Conservation (phyloP, 2,113 vertebrate genomes). For the Ifrita kowaldi region DNA sequence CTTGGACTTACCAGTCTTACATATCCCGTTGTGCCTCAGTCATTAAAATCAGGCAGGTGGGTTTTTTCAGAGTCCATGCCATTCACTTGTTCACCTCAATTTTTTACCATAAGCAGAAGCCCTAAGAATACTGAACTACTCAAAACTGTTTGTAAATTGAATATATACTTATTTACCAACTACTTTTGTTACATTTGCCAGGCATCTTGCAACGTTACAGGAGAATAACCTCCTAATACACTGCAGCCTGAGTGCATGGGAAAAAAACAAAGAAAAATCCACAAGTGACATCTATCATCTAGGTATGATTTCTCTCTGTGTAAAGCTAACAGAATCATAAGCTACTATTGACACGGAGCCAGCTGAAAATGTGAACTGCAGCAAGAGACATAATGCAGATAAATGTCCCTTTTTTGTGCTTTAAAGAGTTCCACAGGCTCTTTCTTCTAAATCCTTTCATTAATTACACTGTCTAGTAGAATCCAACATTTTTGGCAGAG, state of each 20-base stretch:
- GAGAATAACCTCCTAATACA: background rate
- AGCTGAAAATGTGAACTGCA: conserved; percentile 33
- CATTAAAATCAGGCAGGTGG: background rate
- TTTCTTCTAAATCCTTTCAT: conserved; percentile 34
- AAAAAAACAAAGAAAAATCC: background rate
- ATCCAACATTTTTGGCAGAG: background rate
- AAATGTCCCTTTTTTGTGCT: conserved; percentile 13
- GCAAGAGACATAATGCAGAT: conserved; percentile 13
- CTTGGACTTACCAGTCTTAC: background rate
- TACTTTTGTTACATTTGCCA: background rate
- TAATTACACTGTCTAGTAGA: conserved; percentile 40
- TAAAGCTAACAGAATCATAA: conserved; percentile 31
- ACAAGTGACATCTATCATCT: background rate
- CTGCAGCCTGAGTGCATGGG: background rate
- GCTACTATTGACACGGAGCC: conserved; percentile 1
- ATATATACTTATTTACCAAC: background rate
- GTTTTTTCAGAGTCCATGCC: background rate
- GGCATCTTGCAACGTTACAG: background rate
- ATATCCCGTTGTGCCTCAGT: background rate
- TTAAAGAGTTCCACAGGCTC: background rate
- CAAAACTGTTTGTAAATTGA: background rate
- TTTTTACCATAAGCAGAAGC: background rate
- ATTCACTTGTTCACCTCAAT: background rate
- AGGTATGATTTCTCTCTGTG: background rate
- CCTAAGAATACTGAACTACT: background rate